Percentiles rank a stretch among this genome's conserved stretches.
phyloP scores from a whole-genome alignment of 1,140 invertebrate species.

The Euura saliciscinereae region DNA sequence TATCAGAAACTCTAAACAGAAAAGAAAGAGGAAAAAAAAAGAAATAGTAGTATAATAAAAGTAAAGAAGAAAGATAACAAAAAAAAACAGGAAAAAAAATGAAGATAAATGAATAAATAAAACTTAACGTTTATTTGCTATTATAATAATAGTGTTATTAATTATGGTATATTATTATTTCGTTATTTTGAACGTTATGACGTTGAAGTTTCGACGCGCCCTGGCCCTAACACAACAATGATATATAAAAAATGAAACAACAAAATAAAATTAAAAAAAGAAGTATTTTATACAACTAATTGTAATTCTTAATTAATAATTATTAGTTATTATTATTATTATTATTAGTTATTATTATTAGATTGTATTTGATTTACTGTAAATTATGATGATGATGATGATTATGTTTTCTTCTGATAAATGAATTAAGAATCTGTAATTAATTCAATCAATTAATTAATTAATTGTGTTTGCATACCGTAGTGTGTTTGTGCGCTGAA shows the following conservation, averaged over 20 bases:
- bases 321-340: slow-evolving; percentile 4
- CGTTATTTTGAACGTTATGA: neutral
- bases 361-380: no score
- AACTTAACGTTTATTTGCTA: no score
- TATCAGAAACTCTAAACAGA: no score
- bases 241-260: no score
- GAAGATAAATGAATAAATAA: no score
- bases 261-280: no score
- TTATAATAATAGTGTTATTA: neutral
- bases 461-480: neutral
- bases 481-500: no score
- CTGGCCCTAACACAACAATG: slow-evolving; percentile 6
- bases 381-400: no score
- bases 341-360: neutral
- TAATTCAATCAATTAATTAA: neutral
- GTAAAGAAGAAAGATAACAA: neutral
- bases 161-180: neutral
- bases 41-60: no score
- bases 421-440: no score
- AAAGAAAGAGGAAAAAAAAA: no score
- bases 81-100: neutral
- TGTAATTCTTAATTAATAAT: slow-evolving; percentile 6
- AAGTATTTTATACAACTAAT: slow-evolving; percentile 8
- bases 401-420: no score
- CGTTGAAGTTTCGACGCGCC: neutral